A percentile compares a stretch with the other conserved stretches of the same genome.
Evolutionary conservation across 2,888 invertebrate species (phyloP).

Genomic region (Listrodromus nycthemerus): DNA sequence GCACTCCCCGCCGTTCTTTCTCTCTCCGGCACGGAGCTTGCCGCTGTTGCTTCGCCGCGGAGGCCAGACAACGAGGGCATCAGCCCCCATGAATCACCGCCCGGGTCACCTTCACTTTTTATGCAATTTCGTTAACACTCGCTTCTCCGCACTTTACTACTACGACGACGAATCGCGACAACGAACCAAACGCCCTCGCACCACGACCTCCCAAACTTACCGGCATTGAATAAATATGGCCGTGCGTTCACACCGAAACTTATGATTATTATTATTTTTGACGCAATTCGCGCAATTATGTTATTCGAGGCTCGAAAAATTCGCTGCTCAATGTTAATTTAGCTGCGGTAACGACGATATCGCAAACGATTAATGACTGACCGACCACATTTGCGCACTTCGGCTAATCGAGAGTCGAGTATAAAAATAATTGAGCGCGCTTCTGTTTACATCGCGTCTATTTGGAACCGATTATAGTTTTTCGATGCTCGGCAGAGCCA

Average conservation of each 20-base stretch:
- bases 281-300: constrained; percentile 1
- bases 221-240: constrained; percentile 36
- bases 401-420: too few species aligned
- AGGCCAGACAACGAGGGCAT: constrained; percentile 83
- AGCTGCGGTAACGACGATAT: not conserved
- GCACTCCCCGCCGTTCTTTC: constrained; percentile 50
- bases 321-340: not conserved
- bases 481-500: too few species aligned
- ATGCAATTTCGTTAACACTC: constrained; percentile 80
- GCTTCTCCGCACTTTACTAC: constrained; percentile 44
- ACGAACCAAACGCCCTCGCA: constrained; percentile 24
- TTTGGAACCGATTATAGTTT: too few species aligned
- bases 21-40: constrained; percentile 32
- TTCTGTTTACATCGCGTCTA: too few species aligned
- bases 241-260: constrained; percentile 39
- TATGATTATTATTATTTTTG: not conserved
- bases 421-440: too few species aligned
- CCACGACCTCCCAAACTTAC: constrained; percentile 13
- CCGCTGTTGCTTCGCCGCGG: constrained; percentile 68
- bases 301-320: not conserved
- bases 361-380: not conserved
- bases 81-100: constrained; percentile 82
- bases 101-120: constrained; percentile 83
- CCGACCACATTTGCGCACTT: not conserved
- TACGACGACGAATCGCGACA: constrained; percentile 29